Evolutionary conservation across 2,888 invertebrate species (phyloP), one percentile per base, ranked within the genome.

Genomic region (Ennomos quercinarius): DNA sequence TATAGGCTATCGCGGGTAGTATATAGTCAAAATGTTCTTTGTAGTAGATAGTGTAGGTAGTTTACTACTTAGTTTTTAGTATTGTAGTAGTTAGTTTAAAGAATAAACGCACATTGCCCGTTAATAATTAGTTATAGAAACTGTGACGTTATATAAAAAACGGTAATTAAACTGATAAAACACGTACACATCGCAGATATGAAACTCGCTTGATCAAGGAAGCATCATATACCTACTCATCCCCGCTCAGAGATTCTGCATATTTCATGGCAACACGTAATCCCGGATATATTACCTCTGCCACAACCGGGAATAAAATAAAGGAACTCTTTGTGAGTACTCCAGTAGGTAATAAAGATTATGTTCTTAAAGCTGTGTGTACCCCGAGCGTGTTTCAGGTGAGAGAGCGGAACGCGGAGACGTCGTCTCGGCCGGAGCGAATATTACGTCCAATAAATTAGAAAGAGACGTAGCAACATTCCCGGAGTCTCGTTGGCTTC

Each of bases 401-500:
- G 72, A 71, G 68, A 65, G 73, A 61, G 47, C 64, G 68, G 62
- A 10, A 17, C 8, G 47, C 9, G 43, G 58, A 72, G 70, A 66
- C 64, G 59, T 66, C 70, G 58, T 65, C 69, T 69, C 70, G 75
- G 70, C 74, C 73, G 68, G 67, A 75, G 78, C 79, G 77, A 84
- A 86, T 87, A 87, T 88, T 87, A 87, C 86, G 70, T 81, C 77
- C 77, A 84, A 87, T 89, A 89, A 88, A 87, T 88, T 87, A 87
- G 75, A 75, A 72, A 73, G 74, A 74, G 75, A 77, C 67, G 74
- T 68, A 68, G 72, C 76, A 77, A 82, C 85, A 82, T 84, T 81
- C 80, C 78, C 77, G 73, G 76, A 79, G 76, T 76, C 80, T 81
- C 82, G 78, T 83, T 83, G 77, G 76, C 82, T 81, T 81, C 74